A percentile compares a stretch with the other conserved stretches of the same genome.
Conservation (phyloP, 2,113 vertebrate genomes). For the Barnardius zonarius region DNA sequence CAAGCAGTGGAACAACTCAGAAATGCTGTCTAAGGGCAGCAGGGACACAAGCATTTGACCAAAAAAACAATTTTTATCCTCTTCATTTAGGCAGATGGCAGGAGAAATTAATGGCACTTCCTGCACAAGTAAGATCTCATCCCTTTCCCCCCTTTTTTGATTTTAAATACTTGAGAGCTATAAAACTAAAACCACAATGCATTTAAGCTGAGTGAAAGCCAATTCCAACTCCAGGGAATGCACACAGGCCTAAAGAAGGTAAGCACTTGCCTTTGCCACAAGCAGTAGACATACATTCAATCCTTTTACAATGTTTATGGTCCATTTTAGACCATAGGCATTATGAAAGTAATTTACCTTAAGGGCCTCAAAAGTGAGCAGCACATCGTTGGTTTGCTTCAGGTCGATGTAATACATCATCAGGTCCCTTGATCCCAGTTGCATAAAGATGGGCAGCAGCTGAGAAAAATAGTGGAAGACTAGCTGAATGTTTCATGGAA, state of each 20-base stretch:
- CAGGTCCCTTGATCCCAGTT: slow-evolving; percentile 92
- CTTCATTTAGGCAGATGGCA: background rate
- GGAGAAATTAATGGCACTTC: background rate
- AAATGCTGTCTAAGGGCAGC: background rate
- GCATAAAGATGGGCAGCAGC: slow-evolving; percentile 98
- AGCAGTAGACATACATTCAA: background rate
- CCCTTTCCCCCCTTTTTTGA: background rate
- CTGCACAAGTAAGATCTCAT: background rate
- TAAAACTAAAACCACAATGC: background rate
- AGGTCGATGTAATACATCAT: slow-evolving; percentile 98
- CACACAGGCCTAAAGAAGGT: background rate
- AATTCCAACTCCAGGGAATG: background rate
- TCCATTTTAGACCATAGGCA: background rate
- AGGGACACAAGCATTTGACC: background rate
- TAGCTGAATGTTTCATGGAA: background rate
- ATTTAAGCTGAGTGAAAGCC: background rate
- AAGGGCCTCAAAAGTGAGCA: slow-evolving; percentile 96
- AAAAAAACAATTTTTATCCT: background rate
- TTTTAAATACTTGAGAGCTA: background rate
- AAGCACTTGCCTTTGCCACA: background rate
- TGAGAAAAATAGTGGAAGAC: slow-evolving; percentile 49
- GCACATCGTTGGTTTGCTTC: slow-evolving; percentile 94
- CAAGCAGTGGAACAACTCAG: background rate
- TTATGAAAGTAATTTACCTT: slow-evolving; percentile 79
- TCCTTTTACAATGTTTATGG: background rate